phyloP scores from a whole-genome alignment of 1,140 invertebrate genomes.

The Drosophila albomicans region DNA sequence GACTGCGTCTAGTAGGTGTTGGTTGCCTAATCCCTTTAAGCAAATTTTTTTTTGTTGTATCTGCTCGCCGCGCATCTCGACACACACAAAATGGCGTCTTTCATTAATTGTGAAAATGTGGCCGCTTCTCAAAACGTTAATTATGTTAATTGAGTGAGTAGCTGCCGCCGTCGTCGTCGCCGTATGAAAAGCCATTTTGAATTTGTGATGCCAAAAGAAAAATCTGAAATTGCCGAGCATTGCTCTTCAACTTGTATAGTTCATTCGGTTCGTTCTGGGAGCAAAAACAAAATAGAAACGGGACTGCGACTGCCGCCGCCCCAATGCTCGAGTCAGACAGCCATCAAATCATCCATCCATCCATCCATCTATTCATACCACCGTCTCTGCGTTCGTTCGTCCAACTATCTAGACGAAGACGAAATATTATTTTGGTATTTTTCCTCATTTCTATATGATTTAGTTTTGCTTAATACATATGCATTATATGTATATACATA shows the following conservation, averaged over 20 bases:
- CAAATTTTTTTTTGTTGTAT: conserved; percentile 13
- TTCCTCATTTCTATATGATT: conserved; percentile 69
- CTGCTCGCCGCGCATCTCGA: neutral
- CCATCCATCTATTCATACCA: conserved; percentile 36
- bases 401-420: conserved; percentile 60
- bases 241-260: neutral
- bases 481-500: neutral
- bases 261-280: neutral
- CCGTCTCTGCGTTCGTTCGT: conserved; percentile 35
- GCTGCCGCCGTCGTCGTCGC: conserved; percentile 19
- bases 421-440: conserved; percentile 77
- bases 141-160: conserved; percentile 77
- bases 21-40: conserved; percentile 43
- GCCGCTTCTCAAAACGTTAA: conserved; percentile 59
- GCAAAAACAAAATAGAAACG: neutral
- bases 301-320: conserved; percentile 42
- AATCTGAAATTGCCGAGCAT: conserved; percentile 32
- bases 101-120: conserved; percentile 77
- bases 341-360: conserved; percentile 23
- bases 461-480: conserved; percentile 57
- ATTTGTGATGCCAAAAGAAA: conserved; percentile 36
- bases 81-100: conserved; percentile 68
- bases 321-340: conserved; percentile 47
- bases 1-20: conserved; percentile 40
- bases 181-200: neutral